Conservation (phyloP, 2,113 vertebrate species). For the Coracopsis vasa region DNA sequence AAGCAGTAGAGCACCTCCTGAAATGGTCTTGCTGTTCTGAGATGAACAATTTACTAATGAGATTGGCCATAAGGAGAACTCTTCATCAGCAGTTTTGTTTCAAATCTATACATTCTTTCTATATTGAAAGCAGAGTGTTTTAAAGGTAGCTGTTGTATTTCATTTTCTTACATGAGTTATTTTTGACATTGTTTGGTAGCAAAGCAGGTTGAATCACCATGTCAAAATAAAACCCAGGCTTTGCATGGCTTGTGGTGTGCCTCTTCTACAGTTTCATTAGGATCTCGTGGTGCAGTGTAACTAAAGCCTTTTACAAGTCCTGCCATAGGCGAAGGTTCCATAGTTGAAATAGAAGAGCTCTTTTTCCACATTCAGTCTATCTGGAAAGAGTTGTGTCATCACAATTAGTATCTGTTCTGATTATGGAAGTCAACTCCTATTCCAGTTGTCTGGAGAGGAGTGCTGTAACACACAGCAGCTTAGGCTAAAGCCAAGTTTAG, state of each 20-base stretch:
- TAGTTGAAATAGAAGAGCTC: neutral
- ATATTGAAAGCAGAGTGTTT: neutral
- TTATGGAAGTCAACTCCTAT: neutral
- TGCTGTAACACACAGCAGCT: neutral
- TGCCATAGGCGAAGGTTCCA: neutral
- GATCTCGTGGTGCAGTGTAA: neutral
- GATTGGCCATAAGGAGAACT: neutral
- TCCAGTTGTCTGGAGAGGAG: neutral
- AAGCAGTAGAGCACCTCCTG: neutral
- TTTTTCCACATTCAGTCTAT: neutral
- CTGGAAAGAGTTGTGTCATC: neutral
- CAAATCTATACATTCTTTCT: neutral
- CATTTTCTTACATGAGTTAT: neutral
- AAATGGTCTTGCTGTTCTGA: neutral
- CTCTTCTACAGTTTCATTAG: neutral
- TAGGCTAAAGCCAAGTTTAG: neutral
- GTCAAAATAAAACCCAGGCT: neutral
- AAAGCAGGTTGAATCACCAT: neutral
- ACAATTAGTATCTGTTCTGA: neutral
- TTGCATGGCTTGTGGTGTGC: neutral
- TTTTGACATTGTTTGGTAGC: neutral
- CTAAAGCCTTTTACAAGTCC: neutral
- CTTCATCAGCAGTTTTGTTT: neutral
- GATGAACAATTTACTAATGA: neutral
- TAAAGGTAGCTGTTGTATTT: constrained; percentile 14